Conservation (phyloP, 2,888 invertebrate genomes). For the Platycnemis pennipes region DNA sequence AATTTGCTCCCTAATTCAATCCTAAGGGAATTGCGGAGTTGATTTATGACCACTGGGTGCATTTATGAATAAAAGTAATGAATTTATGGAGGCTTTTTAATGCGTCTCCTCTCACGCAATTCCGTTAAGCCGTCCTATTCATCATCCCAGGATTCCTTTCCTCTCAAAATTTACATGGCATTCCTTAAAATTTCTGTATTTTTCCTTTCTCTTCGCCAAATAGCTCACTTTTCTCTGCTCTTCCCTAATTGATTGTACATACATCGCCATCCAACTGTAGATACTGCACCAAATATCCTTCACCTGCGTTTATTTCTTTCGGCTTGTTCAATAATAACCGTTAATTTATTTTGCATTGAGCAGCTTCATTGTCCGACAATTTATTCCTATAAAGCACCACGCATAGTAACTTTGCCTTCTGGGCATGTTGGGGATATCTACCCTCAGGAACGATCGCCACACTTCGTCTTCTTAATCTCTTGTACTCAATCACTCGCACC, state of each 20-base stretch:
- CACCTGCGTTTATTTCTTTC: no score
- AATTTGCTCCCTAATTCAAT: conserved; percentile 49
- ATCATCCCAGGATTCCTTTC: conserved; percentile 23
- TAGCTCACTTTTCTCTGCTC: neutral
- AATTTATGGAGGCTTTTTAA: conserved; percentile 36
- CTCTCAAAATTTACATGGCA: conserved; percentile 17
- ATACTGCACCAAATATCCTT: no score
- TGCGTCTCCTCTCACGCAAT: conserved; percentile 32
- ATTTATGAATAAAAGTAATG: conserved; percentile 39
- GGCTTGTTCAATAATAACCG: no score
- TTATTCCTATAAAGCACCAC: neutral
- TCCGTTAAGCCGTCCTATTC: conserved; percentile 25
- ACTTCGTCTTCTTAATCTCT: neutral
- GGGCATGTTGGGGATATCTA: neutral
- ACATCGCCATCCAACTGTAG: no score
- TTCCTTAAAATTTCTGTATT: neutral
- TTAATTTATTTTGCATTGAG: no score
- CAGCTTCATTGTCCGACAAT: no score
- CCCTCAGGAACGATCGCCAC: neutral
- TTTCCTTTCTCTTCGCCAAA: neutral
- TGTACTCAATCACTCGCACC: neutral
- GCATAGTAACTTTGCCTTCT: neutral
- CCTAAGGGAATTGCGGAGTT: neutral
- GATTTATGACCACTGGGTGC: conserved; percentile 18
- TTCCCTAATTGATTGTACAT: neutral